These are phyloP conservation scores for Coregonus ussuriensis DNA, from an alignment of 2,797 vertebrate genomes.

Conservation along the genomic window DNA sequence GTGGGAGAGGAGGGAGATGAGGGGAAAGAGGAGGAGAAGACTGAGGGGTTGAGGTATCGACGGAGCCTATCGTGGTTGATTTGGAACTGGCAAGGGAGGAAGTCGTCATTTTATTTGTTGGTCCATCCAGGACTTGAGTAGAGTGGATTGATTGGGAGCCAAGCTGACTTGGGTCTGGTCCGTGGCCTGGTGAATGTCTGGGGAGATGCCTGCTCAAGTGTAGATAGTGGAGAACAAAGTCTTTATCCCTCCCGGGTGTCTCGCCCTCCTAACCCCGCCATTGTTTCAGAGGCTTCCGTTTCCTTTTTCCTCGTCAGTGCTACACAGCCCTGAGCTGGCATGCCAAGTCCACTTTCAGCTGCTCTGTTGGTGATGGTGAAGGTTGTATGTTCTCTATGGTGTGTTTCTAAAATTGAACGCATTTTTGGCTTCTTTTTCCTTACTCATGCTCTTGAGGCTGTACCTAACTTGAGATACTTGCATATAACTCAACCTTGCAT, in stretches of 20 bases:
- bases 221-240: constrained; percentile 67
- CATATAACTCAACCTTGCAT: constrained; percentile 6
- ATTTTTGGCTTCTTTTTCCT: constrained; percentile 25
- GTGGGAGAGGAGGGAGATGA: not conserved
- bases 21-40: not conserved
- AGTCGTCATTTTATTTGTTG: constrained; percentile 28
- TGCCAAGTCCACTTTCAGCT: constrained; percentile 63
- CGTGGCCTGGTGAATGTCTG: constrained; percentile 44
- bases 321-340: constrained; percentile 43
- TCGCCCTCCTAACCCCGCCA: constrained; percentile 71
- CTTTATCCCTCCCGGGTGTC: constrained; percentile 68
- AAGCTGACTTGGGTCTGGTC: constrained; percentile 36
- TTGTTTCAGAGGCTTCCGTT: constrained; percentile 64
- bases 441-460: not conserved
- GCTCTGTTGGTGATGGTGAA: constrained; percentile 45
- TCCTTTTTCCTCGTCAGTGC: constrained; percentile 40
- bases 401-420: constrained; percentile 21
- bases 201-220: constrained; percentile 61
- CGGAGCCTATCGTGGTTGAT: constrained; percentile 27
- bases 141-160: constrained; percentile 47
- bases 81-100: constrained; percentile 22
- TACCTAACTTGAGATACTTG: not conserved
- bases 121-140: constrained; percentile 51
- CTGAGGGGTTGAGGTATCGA: not conserved
- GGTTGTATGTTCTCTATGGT: constrained; percentile 32